Conservation (phyloP, 2,113 vertebrate species). For the Oplegnathus fasciatus region DNA sequence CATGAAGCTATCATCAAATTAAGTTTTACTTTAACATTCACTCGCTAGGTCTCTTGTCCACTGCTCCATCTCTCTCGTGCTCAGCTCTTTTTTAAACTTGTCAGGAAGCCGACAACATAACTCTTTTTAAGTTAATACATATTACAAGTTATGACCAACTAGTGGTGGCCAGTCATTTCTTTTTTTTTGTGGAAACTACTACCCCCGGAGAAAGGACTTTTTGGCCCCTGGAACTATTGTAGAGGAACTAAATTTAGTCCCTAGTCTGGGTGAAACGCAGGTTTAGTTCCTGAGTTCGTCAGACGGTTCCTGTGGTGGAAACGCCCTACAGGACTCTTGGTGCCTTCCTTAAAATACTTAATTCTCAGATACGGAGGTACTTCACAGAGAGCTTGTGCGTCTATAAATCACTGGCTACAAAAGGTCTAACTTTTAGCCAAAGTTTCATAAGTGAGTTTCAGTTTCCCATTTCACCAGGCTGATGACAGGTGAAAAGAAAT, state of each 20-base stretch:
- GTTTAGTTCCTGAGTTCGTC: background rate
- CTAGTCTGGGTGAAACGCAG: background rate
- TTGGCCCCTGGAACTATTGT: background rate
- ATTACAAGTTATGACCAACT: too few species aligned
- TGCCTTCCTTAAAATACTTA: background rate
- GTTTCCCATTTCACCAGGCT: background rate
- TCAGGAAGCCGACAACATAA: too few species aligned
- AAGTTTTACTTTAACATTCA: too few species aligned
- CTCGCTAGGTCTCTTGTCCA: too few species aligned
- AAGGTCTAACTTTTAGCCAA: background rate
- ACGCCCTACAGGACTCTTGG: background rate
- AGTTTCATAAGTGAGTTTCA: background rate
- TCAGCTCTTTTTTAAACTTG: too few species aligned
- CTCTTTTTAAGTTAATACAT: too few species aligned
- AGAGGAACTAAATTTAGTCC: background rate
- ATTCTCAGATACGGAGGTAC: background rate
- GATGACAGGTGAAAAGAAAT: background rate
- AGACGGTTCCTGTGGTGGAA: background rate
- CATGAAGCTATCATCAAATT: too few species aligned
- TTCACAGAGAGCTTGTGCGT: background rate
- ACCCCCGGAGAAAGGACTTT: background rate
- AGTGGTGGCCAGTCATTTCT: too few species aligned
- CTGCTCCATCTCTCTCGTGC: too few species aligned
- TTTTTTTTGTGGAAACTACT: too few species aligned
- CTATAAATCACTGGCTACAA: background rate